Evolutionary conservation across 92 coral and sea anemone genomes (phyloP).

Genomic region (Porites evermanni): DNA sequence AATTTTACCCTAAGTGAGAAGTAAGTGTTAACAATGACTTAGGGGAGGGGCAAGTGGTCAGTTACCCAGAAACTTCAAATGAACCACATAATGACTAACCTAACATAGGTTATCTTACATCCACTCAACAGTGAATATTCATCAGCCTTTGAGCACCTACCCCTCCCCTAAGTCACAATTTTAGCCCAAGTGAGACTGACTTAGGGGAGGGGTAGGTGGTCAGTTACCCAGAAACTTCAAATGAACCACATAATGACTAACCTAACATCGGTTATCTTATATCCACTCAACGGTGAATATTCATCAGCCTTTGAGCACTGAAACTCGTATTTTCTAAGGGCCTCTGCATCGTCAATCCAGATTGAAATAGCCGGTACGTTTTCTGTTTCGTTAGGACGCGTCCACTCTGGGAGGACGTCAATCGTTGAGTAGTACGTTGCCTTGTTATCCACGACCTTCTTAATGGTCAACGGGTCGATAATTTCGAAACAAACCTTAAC

Average conservation of each 20-base stretch:
- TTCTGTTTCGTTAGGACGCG: constrained; percentile 71
- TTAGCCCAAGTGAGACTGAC: too few species aligned
- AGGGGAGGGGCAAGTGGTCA: too few species aligned
- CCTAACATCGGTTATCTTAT: constrained; percentile 75
- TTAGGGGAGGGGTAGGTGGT: too few species aligned
- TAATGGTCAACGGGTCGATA: constrained; percentile 75
- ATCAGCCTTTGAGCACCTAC: constrained; percentile 54
- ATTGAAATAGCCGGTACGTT: constrained; percentile 82
- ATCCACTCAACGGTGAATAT: constrained; percentile 74
- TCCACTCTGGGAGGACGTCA: constrained; percentile 70
- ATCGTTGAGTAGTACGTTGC: constrained; percentile 81
- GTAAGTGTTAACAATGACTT: too few species aligned
- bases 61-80: too few species aligned
- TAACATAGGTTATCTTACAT: constrained; percentile 12
- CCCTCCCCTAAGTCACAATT: too few species aligned
- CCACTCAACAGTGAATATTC: too few species aligned
- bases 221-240: too few species aligned
- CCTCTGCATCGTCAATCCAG: constrained; percentile 73
- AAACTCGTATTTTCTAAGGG: constrained; percentile 89
- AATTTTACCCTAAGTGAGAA: too few species aligned
- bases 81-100: constrained; percentile 48
- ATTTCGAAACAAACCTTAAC: constrained; percentile 89
- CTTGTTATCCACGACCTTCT: constrained; percentile 74
- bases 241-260: constrained; percentile 11
- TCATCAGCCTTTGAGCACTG: constrained; percentile 69